A percentile compares a stretch with the other conserved stretches of the same genome.
These are phyloP conservation scores for Cromileptes altivelis DNA, from an alignment of 2,113 vertebrate genomes.

Conservation along the genomic window DNA sequence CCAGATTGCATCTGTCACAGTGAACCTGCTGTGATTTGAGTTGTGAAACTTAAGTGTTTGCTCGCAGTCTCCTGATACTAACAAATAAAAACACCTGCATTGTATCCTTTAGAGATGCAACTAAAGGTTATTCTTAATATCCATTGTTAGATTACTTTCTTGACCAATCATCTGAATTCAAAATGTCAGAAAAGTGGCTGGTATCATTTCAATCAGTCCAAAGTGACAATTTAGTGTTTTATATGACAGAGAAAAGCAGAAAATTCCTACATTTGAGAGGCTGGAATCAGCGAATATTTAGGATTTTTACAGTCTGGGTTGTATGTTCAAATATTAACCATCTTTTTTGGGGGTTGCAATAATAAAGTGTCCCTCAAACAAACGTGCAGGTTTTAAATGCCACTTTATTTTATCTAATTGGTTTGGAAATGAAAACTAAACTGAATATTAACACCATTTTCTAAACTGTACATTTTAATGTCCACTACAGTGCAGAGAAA, in stretches of 20 bases:
- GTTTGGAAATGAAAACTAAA: neutral
- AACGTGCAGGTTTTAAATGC: neutral
- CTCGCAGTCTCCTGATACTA: neutral
- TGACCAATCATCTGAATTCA: too few relatives aligned
- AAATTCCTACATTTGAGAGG: neutral
- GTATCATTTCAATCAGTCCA: too few relatives aligned
- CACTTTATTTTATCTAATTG: neutral
- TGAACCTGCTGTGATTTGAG: constrained; percentile 21
- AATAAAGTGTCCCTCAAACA: too few relatives aligned
- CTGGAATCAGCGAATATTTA: neutral
- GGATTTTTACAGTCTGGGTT: too few relatives aligned
- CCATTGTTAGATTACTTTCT: too few relatives aligned
- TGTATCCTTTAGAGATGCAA: neutral
- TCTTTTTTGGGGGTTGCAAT: neutral
- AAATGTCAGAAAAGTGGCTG: too few relatives aligned
- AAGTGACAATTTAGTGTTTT: too few relatives aligned
- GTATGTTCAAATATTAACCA: neutral
- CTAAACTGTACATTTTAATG: neutral
- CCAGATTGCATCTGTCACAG: constrained; percentile 22
- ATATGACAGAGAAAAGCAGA: too few relatives aligned
- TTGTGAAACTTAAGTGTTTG: constrained; percentile 30
- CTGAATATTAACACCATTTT: neutral
- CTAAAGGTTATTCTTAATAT: too few relatives aligned
- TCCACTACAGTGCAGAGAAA: neutral
- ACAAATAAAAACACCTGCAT: neutral